A percentile compares a stretch with the other conserved stretches of the same genome.
These are phyloP conservation scores for Rhabdophis nuchalis DNA, from an alignment of 2,797 vertebrate genomes.

Conservation along the genomic window DNA sequence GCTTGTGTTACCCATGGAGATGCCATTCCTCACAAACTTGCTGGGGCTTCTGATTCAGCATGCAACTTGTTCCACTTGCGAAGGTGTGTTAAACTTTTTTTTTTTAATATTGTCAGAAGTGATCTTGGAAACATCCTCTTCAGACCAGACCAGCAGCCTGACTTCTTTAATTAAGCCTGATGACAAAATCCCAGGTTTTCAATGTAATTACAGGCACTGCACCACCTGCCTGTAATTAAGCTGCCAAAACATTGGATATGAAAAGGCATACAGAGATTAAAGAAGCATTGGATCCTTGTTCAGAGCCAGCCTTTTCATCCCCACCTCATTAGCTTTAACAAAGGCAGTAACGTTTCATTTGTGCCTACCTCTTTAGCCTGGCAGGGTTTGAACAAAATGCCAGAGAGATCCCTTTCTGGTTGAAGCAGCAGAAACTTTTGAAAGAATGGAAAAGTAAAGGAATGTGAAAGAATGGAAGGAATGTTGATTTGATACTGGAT, in stretches of 20 bases:
- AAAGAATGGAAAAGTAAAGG: neutral
- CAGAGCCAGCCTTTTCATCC: constrained; percentile 44
- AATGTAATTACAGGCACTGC: constrained; percentile 51
- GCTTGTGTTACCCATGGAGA: neutral
- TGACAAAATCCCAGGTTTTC: constrained; percentile 63
- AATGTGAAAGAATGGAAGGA: neutral
- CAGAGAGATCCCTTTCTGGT: constrained; percentile 2
- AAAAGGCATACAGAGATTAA: constrained; percentile 47
- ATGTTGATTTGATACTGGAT: neutral
- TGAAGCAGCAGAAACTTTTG: neutral
- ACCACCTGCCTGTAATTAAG: constrained; percentile 68
- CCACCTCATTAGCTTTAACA: constrained; percentile 54
- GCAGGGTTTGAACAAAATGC: constrained; percentile 20
- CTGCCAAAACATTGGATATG: constrained; percentile 66
- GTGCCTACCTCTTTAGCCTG: constrained; percentile 51
- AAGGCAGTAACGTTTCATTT: constrained; percentile 52
- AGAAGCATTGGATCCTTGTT: constrained; percentile 2
- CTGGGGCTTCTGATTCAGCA: neutral
- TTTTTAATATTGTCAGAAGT: constrained; percentile 31
- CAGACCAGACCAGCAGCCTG: constrained; percentile 39
- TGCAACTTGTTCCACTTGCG: neutral
- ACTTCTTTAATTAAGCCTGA: constrained; percentile 57
- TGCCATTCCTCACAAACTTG: neutral
- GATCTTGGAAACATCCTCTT: constrained; percentile 41
- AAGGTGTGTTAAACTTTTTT: constrained; percentile 1